Evolutionary conservation across 2,113 vertebrate species (phyloP), one percentile per base, ranked within the genome.

Genomic region (Nanorana parkeri): DNA sequence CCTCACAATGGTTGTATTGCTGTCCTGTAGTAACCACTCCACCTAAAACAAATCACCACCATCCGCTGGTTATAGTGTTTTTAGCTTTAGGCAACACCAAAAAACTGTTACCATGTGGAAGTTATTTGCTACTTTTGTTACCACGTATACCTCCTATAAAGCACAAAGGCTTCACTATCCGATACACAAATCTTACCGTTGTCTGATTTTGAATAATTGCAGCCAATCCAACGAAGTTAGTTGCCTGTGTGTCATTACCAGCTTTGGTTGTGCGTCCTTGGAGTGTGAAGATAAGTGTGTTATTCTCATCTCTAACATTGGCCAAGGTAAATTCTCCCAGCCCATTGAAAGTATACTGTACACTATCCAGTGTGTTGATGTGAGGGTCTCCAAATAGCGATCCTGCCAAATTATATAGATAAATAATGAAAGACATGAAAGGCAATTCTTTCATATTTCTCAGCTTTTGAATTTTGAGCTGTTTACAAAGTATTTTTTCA

Each of bases 281-380:
- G 19, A 85, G 71, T 1, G 19, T 75, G 28, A 85, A 85, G 29
- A 29, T 29, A 23, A 61, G 19, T 17, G 81, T 85, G 56, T 28
- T 65, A 28, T 84, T 85, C 23, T 81, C 84, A 55, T 85, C 77
- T 65, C 47, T 85, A 11, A 77, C 65, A 67, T 77, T 85, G 23
- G 61, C 36, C 71, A 85, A 68, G 19, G 66, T 77, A 55, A 71
- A 86, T 61, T 86, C 85, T 17, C 85, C 85, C 52, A 85, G 79
- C 55, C 85, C 85, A 69, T 86, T 86, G 26, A 86, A 86, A 17
- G 85, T 86, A 64, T 86, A 86, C 21, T 84, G 56, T 32, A 85
- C 79, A 52, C 20, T 63, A 68, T 86, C 85, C 36, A 86, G 28
- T 29, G 79, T 83, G 52, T 28, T 71, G 28, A 86, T 69, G 26